phyloP scores from a whole-genome alignment of 2,797 vertebrate species.

The Chelmon rostratus region DNA sequence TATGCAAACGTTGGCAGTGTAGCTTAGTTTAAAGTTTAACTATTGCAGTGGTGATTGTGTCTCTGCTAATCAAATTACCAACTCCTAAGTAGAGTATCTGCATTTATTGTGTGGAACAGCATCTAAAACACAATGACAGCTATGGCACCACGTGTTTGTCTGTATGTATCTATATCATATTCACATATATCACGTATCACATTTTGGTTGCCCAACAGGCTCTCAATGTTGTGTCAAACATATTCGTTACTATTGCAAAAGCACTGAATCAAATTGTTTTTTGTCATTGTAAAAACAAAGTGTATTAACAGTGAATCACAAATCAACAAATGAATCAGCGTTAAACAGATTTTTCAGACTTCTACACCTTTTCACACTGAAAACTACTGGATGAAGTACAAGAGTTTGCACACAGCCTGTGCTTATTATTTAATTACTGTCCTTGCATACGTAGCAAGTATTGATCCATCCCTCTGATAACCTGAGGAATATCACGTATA shows the following conservation, averaged over 20 bases:
- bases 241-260: not conserved
- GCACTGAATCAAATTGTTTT: not conserved
- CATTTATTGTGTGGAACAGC: not conserved
- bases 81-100: not conserved
- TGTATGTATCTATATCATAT: too few relatives aligned
- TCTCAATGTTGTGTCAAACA: not conserved
- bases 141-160: too few relatives aligned
- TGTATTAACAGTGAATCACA: conserved; percentile 13
- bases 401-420: not conserved
- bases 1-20: not conserved
- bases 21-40: not conserved
- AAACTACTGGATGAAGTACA: not conserved
- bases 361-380: not conserved
- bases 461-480: conserved; percentile 28
- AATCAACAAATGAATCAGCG: not conserved
- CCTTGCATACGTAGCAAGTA: not conserved
- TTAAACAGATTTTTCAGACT: conserved; percentile 2
- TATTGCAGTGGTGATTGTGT: not conserved
- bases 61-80: too few relatives aligned
- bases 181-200: too few relatives aligned
- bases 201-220: too few relatives aligned
- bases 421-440: conserved; percentile 1
- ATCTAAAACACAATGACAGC: not conserved
- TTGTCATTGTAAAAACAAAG: conserved; percentile 44
- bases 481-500: not conserved